Base-by-base conservation (phyloP, 2,113 vertebrate species). In the Amphilophus citrinellus region DNA sequence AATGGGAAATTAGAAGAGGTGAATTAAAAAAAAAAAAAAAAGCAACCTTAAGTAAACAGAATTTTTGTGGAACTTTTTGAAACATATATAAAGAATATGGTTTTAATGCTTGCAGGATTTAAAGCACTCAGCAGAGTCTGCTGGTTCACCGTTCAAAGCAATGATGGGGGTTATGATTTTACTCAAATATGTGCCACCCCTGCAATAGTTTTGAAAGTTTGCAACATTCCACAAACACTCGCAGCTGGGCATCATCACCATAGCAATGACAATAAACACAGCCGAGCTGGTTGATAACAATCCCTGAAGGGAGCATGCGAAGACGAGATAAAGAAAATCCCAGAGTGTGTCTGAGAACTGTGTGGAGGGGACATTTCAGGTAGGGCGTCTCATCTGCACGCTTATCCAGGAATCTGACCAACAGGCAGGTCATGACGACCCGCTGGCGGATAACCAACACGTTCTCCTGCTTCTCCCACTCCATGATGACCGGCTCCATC, bases 1-100 rank as follows among this genome's bases (percentile, higher is more conserved):
- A 71, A 66, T 58, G 78, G 32, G 53, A 59, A 77, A 92, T 93
- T 92, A 89, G 63, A 75, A 68, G 79, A 68, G 61, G 35, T 58
- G 53, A 73, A 83, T 84, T 87, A 81, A 75, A 53, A 84, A 90
- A 80, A 79, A 80, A 79, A 17, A 85, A 76, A 85, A 76, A 44
- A 61, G 8, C 30, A 71, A 27, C 17, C 24, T 63, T 66, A 39
- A 47, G 53, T 39, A 50, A 50, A 32, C 2, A 32, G 15, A 59
- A 37, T 9, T 6, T 56, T 59, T 37, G 42, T 80, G 17, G 50
- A 62, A 32, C 24, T n/a, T 60, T 65, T 7, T 15, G 11, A 14
- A 68, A 30, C n/a, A 53, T 18, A 27, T 2, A 53, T 27, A 73
- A 73, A 73, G 44, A 17, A 50, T 7, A 50, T 17, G 47, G 47